Percentiles rank a stretch among this genome's conserved stretches.
Evolutionary conservation across 64 coral and sea anemone species (phyloP).

Genomic region (Porites lutea): DNA sequence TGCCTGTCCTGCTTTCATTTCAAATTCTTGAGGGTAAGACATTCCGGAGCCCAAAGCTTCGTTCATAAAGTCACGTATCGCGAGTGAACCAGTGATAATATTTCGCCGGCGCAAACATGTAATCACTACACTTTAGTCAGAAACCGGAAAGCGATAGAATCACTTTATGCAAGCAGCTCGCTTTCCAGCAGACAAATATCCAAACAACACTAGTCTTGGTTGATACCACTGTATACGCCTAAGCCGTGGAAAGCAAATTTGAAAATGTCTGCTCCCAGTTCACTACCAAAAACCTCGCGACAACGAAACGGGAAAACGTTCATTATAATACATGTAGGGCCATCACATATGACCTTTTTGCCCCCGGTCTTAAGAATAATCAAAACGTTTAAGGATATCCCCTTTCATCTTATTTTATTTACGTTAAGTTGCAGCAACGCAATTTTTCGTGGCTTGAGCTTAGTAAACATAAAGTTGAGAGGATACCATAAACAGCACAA

Average conservation of each 20-base stretch:
- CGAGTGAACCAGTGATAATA: not conserved
- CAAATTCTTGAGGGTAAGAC: not conserved
- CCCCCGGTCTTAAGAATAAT: constrained; percentile 70
- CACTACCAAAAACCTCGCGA: not conserved
- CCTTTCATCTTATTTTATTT: constrained; percentile 69
- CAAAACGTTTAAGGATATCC: constrained; percentile 77
- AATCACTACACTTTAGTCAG: not conserved
- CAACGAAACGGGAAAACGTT: constrained; percentile 13
- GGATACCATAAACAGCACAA: not conserved
- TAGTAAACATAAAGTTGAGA: constrained; percentile 10
- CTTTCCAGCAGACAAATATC: constrained; percentile 17
- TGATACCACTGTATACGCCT: not conserved
- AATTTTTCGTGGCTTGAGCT: constrained; percentile 29
- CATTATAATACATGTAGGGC: constrained; percentile 35
- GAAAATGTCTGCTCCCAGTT: not conserved
- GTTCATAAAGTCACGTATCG: not conserved
- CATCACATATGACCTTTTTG: constrained; percentile 90
- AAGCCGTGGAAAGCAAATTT: not conserved
- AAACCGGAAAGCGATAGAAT: not conserved
- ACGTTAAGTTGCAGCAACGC: constrained; percentile 16
- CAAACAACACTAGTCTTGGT: constrained; percentile 3
- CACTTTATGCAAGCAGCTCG: not conserved
- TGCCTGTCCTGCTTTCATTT: not conserved
- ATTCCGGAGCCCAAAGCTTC: too few relatives aligned
- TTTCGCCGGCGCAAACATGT: not conserved